phyloP scores from a whole-genome alignment of 2,888 invertebrate genomes.

The Xanthia togata region DNA sequence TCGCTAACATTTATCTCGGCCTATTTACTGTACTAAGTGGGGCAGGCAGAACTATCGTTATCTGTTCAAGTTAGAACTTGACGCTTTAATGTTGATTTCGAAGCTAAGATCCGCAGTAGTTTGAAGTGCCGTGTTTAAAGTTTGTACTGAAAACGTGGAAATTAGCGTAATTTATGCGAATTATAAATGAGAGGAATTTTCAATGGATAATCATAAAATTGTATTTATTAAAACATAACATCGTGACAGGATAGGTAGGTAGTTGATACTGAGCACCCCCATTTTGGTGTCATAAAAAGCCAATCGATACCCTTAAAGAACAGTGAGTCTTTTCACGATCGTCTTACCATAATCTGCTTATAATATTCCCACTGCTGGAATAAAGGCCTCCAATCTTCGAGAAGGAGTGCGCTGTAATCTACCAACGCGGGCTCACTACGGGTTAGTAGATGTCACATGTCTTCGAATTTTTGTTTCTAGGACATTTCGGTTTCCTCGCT shows the following conservation, averaged over 20 bases:
- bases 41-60: slow-evolving; percentile 52
- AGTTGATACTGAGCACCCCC: background rate
- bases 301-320: too few species aligned
- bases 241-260: too few species aligned
- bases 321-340: background rate
- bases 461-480: too few species aligned
- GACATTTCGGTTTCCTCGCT: too few species aligned
- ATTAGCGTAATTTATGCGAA: background rate
- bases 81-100: slow-evolving; percentile 40
- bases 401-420: too few species aligned
- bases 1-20: slow-evolving; percentile 49
- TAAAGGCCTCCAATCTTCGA: too few species aligned
- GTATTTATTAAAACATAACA: background rate
- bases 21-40: slow-evolving; percentile 59
- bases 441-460: too few species aligned
- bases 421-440: too few species aligned
- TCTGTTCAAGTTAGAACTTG: slow-evolving; percentile 54
- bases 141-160: slow-evolving; percentile 20
- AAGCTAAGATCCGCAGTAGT: slow-evolving; percentile 33
- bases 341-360: background rate
- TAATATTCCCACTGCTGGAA: too few species aligned
- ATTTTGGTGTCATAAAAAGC: background rate
- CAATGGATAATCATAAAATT: background rate
- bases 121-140: slow-evolving; percentile 14
- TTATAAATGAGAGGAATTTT: background rate